Percentiles rank a stretch among this genome's conserved stretches.
Evolutionary conservation across 2,113 vertebrate genomes (phyloP).

Genomic region (Bungarus multicinctus): DNA sequence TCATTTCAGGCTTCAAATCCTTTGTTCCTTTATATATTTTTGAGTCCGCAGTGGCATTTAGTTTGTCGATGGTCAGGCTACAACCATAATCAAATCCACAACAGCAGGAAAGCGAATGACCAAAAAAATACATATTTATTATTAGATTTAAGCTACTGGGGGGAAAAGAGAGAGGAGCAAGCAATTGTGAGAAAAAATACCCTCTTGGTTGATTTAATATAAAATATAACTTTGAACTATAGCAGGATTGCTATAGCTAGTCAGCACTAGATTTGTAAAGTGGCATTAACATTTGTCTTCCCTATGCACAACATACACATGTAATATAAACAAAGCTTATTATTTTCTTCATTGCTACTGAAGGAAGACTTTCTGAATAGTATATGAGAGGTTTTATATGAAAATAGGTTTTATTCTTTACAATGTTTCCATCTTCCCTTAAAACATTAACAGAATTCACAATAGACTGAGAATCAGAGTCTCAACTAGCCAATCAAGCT

Average conservation of each 20-base stretch:
- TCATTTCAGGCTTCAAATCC: slow-evolving; percentile 47
- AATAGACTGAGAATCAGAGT: background rate
- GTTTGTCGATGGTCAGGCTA: slow-evolving; percentile 40
- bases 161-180: background rate
- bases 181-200: background rate
- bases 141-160: slow-evolving; percentile 19
- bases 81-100: slow-evolving; percentile 35
- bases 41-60: slow-evolving; percentile 46
- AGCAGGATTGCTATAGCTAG: background rate
- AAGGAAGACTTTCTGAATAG: slow-evolving; percentile 16
- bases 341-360: background rate
- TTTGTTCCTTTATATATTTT: slow-evolving; percentile 53
- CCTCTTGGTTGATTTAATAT: slow-evolving; percentile 19
- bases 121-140: slow-evolving; percentile 45
- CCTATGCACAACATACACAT: background rate
- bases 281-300: slow-evolving; percentile 2
- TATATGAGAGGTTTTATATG: background rate
- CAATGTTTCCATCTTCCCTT: background rate
- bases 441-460: background rate
- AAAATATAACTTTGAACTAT: slow-evolving; percentile 6
- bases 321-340: background rate
- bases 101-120: slow-evolving; percentile 24
- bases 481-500: background rate
- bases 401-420: background rate
- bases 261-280: background rate